Conservation (phyloP, 2,113 vertebrate species). For the Epinephelus cyanopodus region DNA sequence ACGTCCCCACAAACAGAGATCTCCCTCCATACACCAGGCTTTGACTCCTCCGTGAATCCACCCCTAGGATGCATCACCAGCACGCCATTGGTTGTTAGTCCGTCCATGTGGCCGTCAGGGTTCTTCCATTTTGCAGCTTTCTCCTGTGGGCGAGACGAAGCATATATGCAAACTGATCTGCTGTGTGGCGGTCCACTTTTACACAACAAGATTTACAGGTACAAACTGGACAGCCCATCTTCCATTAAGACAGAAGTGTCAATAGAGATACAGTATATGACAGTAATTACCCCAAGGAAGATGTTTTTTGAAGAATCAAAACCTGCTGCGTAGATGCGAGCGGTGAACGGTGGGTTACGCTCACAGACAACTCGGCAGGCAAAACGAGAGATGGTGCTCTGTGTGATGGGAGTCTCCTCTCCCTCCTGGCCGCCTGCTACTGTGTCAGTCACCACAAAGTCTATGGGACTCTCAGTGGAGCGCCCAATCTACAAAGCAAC, state of each 20-base stretch:
- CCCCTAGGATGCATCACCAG: conserved; percentile 97
- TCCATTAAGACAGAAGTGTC: background rate
- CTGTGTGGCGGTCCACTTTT: background rate
- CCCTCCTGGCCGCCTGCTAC: conserved; percentile 91
- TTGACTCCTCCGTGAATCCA: conserved; percentile 96
- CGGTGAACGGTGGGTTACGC: conserved; percentile 91
- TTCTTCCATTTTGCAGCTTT: conserved; percentile 99
- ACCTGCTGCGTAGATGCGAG: conserved; percentile 96
- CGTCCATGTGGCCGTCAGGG: conserved; percentile 98
- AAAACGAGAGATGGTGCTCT: conserved; percentile 98
- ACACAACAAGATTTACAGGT: background rate
- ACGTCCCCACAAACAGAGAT: conserved; percentile 98
- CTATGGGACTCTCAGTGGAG: conserved; percentile 97
- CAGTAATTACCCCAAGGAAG: conserved; percentile 93
- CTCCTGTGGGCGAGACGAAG: conserved; percentile 85
- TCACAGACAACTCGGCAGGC: conserved; percentile 97
- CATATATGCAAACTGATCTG: conserved; percentile 3
- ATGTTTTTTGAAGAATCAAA: conserved; percentile 99
- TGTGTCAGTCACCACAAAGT: conserved; percentile 98
- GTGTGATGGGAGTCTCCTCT: conserved; percentile 94
- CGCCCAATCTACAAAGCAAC: conserved; percentile 90
- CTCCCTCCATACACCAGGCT: conserved; percentile 95
- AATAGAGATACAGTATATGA: conserved; percentile 51
- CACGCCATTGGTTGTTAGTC: conserved; percentile 96
- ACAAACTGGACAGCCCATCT: background rate